Conservation (phyloP, 2,888 invertebrate species). For the Drymonia ruficornis region DNA sequence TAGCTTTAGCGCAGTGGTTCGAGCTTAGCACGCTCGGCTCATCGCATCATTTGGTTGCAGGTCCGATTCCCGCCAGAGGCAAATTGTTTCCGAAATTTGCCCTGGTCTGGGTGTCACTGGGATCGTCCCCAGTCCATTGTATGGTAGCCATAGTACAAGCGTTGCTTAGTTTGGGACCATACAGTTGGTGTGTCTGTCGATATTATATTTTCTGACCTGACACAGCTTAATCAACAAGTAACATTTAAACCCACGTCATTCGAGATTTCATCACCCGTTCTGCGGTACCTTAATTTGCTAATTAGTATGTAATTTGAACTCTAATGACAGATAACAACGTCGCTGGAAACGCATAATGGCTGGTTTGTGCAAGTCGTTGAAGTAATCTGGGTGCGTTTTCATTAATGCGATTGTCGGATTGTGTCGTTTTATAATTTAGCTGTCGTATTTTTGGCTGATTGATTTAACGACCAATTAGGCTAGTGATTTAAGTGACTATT, state of each 20-base stretch:
- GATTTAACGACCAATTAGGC: background rate
- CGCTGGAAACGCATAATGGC: slow-evolving; percentile 44
- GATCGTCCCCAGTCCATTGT: no score
- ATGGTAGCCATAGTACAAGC: no score
- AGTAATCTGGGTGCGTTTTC: slow-evolving; percentile 35
- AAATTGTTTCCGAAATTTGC: no score
- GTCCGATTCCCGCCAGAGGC: no score
- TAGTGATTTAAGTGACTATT: background rate
- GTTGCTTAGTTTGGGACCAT: no score
- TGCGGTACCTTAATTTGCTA: slow-evolving; percentile 44
- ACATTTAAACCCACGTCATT: background rate
- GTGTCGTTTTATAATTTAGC: background rate
- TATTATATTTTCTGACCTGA: no score
- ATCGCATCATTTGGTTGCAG: no score
- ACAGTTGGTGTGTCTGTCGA: no score
- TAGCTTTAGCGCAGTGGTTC: no score
- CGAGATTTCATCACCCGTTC: slow-evolving; percentile 38
- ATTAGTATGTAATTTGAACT: slow-evolving; percentile 38
- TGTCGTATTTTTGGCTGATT: background rate
- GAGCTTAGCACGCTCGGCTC: no score
- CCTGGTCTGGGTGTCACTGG: no score
- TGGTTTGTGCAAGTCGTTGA: slow-evolving; percentile 30
- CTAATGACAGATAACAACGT: slow-evolving; percentile 48
- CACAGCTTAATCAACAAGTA: no score
- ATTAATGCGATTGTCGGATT: slow-evolving; percentile 14